phyloP scores from a whole-genome alignment of 2,888 invertebrate genomes.

The Pachydiplax longipennis region DNA sequence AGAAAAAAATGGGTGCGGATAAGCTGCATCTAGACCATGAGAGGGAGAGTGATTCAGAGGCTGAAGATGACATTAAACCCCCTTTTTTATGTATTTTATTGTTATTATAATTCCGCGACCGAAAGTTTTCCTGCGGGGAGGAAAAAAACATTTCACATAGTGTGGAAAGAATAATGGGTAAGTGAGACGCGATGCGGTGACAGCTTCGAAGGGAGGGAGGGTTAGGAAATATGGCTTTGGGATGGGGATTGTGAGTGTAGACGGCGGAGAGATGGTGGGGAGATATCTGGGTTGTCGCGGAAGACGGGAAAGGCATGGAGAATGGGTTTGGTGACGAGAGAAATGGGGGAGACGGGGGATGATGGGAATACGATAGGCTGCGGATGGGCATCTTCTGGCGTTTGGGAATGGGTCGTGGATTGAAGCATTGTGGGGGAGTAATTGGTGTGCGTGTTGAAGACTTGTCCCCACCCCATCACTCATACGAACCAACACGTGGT shows the following conservation, averaged over 20 bases:
- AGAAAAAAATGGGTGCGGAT: background rate
- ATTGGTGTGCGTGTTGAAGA: background rate
- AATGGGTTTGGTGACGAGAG: background rate
- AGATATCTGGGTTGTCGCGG: background rate
- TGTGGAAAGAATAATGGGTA: background rate
- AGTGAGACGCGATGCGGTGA: background rate
- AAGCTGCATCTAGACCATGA: background rate
- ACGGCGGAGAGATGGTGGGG: background rate
- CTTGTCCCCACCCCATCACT: background rate
- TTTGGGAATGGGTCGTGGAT: background rate
- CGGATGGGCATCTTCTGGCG: background rate
- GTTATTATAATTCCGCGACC: background rate
- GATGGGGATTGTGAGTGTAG: background rate
- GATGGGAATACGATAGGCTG: slow-evolving; percentile 17
- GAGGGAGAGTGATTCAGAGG: background rate
- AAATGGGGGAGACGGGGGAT: background rate
- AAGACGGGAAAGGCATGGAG: background rate
- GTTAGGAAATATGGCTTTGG: background rate
- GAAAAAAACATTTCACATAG: background rate
- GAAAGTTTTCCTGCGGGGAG: background rate
- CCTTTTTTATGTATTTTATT: background rate
- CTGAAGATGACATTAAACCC: background rate
- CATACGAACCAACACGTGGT: background rate
- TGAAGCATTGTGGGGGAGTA: background rate
- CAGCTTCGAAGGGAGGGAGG: background rate